Percentiles rank a stretch among this genome's conserved stretches.
Conservation (phyloP, 2,888 invertebrate species). For the Ochropleura leucogaster region DNA sequence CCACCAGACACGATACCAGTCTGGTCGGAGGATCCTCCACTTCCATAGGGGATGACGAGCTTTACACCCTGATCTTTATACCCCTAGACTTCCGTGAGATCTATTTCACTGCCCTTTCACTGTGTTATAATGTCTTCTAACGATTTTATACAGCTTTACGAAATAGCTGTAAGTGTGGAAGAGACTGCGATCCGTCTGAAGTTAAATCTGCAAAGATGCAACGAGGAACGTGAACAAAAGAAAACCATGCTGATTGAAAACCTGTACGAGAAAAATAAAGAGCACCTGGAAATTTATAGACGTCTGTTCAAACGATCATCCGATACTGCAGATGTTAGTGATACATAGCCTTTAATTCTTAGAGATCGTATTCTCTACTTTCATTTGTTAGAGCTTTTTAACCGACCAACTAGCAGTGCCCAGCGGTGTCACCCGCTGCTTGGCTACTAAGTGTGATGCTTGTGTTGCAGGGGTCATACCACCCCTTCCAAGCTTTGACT, state of each 20-base stretch:
- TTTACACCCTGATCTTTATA: no score
- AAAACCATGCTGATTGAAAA: slow-evolving; percentile 67
- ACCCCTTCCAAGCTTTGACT: not conserved
- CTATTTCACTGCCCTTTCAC: not conserved
- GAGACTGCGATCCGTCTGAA: slow-evolving; percentile 34
- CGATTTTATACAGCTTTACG: slow-evolving; percentile 26
- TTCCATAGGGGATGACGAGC: no score
- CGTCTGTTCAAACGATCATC: slow-evolving; percentile 56
- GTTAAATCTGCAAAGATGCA: slow-evolving; percentile 24
- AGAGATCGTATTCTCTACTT: not conserved
- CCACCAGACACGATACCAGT: no score
- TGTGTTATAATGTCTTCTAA: not conserved
- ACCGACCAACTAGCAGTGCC: not conserved
- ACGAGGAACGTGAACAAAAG: not conserved
- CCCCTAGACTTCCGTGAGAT: not conserved
- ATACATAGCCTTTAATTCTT: not conserved
- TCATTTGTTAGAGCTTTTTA: not conserved
- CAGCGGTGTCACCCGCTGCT: no score
- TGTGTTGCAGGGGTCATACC: no score
- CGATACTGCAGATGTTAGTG: slow-evolving; percentile 76
- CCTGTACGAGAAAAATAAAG: slow-evolving; percentile 83
- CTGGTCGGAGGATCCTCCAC: no score
- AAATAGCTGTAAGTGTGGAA: slow-evolving; percentile 41
- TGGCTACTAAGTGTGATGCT: no score
- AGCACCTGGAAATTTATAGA: slow-evolving; percentile 68